phyloP scores from a whole-genome alignment of 2,797 vertebrate genomes.

The Eptatretus atami region DNA sequence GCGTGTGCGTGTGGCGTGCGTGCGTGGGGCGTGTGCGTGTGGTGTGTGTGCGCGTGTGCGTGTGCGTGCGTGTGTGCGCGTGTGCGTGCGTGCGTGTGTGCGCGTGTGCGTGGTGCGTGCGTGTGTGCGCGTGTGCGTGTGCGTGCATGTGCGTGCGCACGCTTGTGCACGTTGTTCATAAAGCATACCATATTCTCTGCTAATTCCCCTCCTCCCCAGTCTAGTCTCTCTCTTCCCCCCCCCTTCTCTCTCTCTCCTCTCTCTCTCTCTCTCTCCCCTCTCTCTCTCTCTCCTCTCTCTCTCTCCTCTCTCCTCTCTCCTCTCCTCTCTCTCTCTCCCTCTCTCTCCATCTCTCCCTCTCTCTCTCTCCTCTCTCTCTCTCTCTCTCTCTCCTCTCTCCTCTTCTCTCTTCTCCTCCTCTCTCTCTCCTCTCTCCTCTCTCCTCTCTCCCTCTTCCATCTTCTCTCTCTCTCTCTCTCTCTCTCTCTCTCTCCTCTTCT shows the following conservation, averaged over 20 bases:
- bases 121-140: constrained; percentile 1
- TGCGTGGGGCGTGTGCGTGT: no score
- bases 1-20: no score
- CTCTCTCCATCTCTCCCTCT: not conserved
- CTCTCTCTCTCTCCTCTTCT: no score
- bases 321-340: not conserved
- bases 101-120: not conserved
- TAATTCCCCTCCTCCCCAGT: not conserved
- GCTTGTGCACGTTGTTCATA: no score
- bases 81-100: not conserved
- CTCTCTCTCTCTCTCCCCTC: not conserved
- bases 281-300: not conserved
- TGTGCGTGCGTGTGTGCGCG: not conserved
- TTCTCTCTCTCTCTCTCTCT: no score
- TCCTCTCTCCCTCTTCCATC: not conserved
- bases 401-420: not conserved
- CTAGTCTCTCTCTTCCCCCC: not conserved
- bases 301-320: not conserved
- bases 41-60: not conserved
- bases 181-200: no score
- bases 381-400: not conserved
- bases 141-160: not conserved
- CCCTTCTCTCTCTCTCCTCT: not conserved
- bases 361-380: not conserved
- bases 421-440: not conserved